Evolutionary conservation across 1,140 invertebrate genomes (phyloP), one percentile per base, ranked within the genome.

Genomic region (Drosophila sproati): DNA sequence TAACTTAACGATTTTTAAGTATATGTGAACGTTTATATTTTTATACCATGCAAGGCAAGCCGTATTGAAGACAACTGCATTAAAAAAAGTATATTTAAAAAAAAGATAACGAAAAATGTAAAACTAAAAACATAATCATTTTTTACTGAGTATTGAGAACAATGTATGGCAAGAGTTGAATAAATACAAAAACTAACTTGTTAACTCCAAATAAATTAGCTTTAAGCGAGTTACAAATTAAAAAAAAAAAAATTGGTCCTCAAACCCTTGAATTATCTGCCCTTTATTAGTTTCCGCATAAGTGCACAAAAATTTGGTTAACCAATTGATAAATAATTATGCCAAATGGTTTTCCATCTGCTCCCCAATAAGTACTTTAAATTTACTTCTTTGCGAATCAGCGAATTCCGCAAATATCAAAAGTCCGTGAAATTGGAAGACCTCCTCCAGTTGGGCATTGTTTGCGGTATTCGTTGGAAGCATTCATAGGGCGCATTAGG

Each of bases 21-120:
- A 91, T 82, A 90, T 91, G 78, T 91, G 77, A 77, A 91, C 86
- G 82, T 90, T 91, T 90, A 91, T 90, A 91, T 88, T 88, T 88
- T 88, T 88, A 88, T 88, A 88, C 85, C 85, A 88, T 88, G 83
- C 83, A 79, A 88, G 80, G 67, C 67, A 87, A 77, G 77, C 70
- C 64, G 64, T 54, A 89, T 80, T 69, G 57, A 83, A 87, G 55
- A 78, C 29, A 77, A 80, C 54, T 63, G 57, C 50, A 73, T 66
- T 43, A 73, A 66, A 34, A 80, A 50, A 39, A 55, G 64, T 62
- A 61, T 59, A 75, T 68, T 63, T 48, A 73, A 80, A 10, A 61
- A 61, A 69, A 59, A 56, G 39, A 66, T 47, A 77, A 82, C 41
- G 34, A 54, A 63, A 50, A 55, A 57, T 68, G 57, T 62, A 77